Percentiles rank a stretch among this genome's conserved stretches.
These are phyloP conservation scores for Rhyacophila brunnea DNA, from an alignment of 1,140 invertebrate genomes.

Conservation along the genomic window DNA sequence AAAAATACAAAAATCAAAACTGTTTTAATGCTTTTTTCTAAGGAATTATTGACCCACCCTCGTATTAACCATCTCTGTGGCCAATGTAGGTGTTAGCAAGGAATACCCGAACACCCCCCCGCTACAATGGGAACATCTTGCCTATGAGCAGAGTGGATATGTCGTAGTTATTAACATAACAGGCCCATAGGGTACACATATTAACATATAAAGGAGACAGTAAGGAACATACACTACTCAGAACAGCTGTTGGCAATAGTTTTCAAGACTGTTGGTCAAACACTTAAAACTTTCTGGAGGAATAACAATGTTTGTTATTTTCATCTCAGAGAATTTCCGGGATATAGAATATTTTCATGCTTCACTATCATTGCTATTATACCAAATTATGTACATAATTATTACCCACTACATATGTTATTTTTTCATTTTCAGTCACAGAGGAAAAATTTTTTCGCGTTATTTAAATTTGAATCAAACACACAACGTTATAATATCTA, in stretches of 20 bases:
- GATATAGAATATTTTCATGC: neutral
- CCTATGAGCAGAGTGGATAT: slow-evolving; percentile 1
- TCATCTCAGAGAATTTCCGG: slow-evolving; percentile 5
- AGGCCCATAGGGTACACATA: slow-evolving; percentile 3
- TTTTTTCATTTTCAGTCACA: too few species aligned
- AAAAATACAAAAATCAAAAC: too few species aligned
- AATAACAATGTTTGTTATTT: slow-evolving; percentile 5
- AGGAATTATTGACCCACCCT: too few species aligned
- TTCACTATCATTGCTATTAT: neutral
- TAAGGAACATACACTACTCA: neutral
- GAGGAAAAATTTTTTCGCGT: too few species aligned
- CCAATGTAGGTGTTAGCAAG: too few species aligned
- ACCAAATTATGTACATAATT: neutral
- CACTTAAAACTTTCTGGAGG: slow-evolving; percentile 10
- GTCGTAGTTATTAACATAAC: slow-evolving; percentile 19
- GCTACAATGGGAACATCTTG: slow-evolving; percentile 9
- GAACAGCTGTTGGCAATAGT: too few species aligned
- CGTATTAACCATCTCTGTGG: too few species aligned
- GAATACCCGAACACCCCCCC: too few species aligned
- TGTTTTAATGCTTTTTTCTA: too few species aligned
- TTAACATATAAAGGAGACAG: slow-evolving; percentile 3
- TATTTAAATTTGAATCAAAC: too few species aligned
- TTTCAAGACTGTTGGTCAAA: neutral
- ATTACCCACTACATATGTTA: neutral
- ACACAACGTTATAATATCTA: too few species aligned